Conservation (phyloP, 30 jellyfish, hydroid and myxozoan species). For the Rhopilema esculentum region DNA sequence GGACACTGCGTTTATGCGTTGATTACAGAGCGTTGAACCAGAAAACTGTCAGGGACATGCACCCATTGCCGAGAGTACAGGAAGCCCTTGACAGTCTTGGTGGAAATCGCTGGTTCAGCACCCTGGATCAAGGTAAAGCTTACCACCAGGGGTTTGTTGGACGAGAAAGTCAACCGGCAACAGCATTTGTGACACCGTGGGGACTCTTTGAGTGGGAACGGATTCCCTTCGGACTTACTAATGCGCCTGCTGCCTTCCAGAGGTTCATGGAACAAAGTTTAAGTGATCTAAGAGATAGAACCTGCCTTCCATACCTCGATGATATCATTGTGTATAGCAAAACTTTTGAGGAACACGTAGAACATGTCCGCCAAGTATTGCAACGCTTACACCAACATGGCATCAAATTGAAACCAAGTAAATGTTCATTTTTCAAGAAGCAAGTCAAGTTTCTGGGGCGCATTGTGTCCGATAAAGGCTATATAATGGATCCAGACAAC, state of each 20-base stretch:
- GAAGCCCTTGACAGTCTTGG: slow-evolving; percentile 43
- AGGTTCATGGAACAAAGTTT: slow-evolving; percentile 48
- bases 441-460: slow-evolving; percentile 61
- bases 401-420: slow-evolving; percentile 52
- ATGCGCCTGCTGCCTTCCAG: slow-evolving; percentile 74
- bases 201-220: slow-evolving; percentile 59
- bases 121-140: slow-evolving; percentile 66
- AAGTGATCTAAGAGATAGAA: slow-evolving; percentile 30
- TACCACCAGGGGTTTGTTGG: slow-evolving; percentile 75
- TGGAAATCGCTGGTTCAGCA: slow-evolving; percentile 63
- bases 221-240: slow-evolving; percentile 63
- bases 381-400: slow-evolving; percentile 59
- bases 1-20: slow-evolving; percentile 47
- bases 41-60: slow-evolving; percentile 27
- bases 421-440: slow-evolving; percentile 50
- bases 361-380: slow-evolving; percentile 57
- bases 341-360: slow-evolving; percentile 54
- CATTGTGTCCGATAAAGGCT: slow-evolving; percentile 47
- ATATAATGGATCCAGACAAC: slow-evolving; percentile 40
- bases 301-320: slow-evolving; percentile 55
- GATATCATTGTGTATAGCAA: slow-evolving; percentile 51
- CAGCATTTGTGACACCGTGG: too few species aligned
- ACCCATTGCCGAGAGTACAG: slow-evolving; percentile 62
- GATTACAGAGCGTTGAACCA: slow-evolving; percentile 38
- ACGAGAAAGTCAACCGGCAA: slow-evolving; percentile 37